A percentile compares a stretch with the other conserved stretches of the same genome.
phyloP scores from a whole-genome alignment of 2,888 invertebrate genomes.

The Drosophila recens region DNA sequence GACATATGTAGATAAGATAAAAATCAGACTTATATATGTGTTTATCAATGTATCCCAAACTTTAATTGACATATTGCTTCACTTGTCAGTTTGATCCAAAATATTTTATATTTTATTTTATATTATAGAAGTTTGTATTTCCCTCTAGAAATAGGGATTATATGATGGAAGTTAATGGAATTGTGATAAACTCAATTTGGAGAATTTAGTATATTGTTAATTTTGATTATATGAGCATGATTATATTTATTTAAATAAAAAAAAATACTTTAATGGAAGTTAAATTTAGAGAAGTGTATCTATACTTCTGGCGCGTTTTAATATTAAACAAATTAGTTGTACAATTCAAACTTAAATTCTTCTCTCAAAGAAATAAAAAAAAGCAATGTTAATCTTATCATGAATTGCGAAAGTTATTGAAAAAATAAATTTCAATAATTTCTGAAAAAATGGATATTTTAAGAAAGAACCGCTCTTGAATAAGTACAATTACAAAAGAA shows the following conservation, averaged over 20 bases:
- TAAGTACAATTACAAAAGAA: too few species aligned
- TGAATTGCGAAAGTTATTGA: too few species aligned
- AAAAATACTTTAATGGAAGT: too few species aligned
- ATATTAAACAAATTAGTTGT: too few species aligned
- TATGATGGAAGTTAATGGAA: neutral
- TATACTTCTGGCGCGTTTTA: too few species aligned
- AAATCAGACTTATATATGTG: neutral
- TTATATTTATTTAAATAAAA: too few species aligned
- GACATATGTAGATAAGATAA: slow-evolving; percentile 11
- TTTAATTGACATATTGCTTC: neutral
- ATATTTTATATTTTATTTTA: neutral
- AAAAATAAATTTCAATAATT: too few species aligned
- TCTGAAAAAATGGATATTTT: too few species aligned
- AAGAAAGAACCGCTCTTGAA: too few species aligned
- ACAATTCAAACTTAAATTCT: neutral
- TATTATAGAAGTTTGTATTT: neutral
- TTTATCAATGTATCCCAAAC: neutral
- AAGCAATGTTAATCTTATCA: too few species aligned
- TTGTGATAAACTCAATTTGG: neutral
- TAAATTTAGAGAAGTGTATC: too few species aligned
- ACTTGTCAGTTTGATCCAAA: neutral
- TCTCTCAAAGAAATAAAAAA: too few species aligned
- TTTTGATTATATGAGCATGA: neutral
- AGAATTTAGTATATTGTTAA: neutral
- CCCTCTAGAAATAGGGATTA: neutral